Evolutionary conservation across 2,113 vertebrate species (phyloP).

Genomic region (Menura novaehollandiae): DNA sequence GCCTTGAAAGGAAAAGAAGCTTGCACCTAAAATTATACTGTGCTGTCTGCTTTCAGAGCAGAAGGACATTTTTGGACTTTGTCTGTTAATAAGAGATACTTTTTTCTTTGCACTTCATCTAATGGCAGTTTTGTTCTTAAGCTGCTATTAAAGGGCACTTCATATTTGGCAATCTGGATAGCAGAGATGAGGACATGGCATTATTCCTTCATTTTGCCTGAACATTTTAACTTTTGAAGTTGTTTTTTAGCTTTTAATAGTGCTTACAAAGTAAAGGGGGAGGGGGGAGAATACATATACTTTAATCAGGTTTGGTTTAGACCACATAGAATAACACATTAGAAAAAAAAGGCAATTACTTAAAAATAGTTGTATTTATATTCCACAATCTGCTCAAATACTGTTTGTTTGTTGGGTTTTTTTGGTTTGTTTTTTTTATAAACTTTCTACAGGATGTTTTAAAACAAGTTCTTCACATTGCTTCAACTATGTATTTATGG

Average conservation of each 20-base stretch:
- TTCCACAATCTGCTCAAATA: slow-evolving; percentile 81
- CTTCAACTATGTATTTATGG: slow-evolving; percentile 74
- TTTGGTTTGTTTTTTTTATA: slow-evolving; percentile 45
- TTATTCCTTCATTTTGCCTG: slow-evolving; percentile 42
- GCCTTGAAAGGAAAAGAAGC: slow-evolving; percentile 33
- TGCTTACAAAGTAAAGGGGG: slow-evolving; percentile 56
- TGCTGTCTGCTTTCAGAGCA: slow-evolving; percentile 27
- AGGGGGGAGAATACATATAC: slow-evolving; percentile 29
- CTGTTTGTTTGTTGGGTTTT: slow-evolving; percentile 62
- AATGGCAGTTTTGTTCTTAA: slow-evolving; percentile 48
- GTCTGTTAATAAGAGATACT: not conserved
- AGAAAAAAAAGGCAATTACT: slow-evolving; percentile 76
- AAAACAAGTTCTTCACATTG: slow-evolving; percentile 78
- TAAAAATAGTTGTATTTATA: slow-evolving; percentile 86
- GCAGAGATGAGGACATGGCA: slow-evolving; percentile 6
- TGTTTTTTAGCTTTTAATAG: slow-evolving; percentile 50
- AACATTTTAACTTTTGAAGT: not conserved
- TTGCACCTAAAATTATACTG: slow-evolving; percentile 50
- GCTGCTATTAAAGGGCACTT: slow-evolving; percentile 42
- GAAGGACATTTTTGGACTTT: slow-evolving; percentile 25
- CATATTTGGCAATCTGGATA: slow-evolving; percentile 39
- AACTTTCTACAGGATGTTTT: slow-evolving; percentile 81
- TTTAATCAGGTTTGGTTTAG: slow-evolving; percentile 65
- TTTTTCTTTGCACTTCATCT: slow-evolving; percentile 19
- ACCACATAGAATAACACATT: slow-evolving; percentile 76